These are phyloP conservation scores for Podarcis muralis DNA, from an alignment of 2,113 vertebrate genomes.

Conservation along the genomic window DNA sequence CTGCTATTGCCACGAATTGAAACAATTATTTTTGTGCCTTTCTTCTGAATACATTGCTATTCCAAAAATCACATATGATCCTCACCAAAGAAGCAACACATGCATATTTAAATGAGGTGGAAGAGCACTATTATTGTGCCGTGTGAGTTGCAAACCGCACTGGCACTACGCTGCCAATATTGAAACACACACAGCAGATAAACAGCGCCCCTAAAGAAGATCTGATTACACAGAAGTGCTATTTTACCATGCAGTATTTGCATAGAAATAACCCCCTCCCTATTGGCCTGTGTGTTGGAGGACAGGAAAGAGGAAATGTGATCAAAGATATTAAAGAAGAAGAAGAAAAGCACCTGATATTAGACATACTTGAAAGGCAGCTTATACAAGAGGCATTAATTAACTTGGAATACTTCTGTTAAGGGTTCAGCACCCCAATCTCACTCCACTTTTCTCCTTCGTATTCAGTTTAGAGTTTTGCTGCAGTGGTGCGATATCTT, in stretches of 20 bases:
- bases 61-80: not conserved
- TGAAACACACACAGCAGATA: slow-evolving; percentile 37
- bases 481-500: not conserved
- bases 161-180: not conserved
- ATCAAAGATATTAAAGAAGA: not conserved
- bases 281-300: not conserved
- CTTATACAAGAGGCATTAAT: not conserved
- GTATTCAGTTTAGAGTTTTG: not conserved
- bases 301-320: not conserved
- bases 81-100: not conserved
- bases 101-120: slow-evolving; percentile 45
- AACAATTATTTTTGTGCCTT: slow-evolving; percentile 3
- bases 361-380: not conserved
- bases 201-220: slow-evolving; percentile 43
- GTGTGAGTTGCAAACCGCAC: slow-evolving; percentile 19
- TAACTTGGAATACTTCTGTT: not conserved
- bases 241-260: slow-evolving; percentile 42
- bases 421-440: too few species aligned
- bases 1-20: not conserved
- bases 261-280: not conserved
- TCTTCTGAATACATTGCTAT: not conserved
- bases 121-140: slow-evolving; percentile 25
- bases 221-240: slow-evolving; percentile 29
- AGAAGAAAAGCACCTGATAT: not conserved
- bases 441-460: too few species aligned